Evolutionary conservation across 2,888 invertebrate genomes (phyloP), one percentile per base, ranked within the genome.

Genomic region (Epiblema foenella): DNA sequence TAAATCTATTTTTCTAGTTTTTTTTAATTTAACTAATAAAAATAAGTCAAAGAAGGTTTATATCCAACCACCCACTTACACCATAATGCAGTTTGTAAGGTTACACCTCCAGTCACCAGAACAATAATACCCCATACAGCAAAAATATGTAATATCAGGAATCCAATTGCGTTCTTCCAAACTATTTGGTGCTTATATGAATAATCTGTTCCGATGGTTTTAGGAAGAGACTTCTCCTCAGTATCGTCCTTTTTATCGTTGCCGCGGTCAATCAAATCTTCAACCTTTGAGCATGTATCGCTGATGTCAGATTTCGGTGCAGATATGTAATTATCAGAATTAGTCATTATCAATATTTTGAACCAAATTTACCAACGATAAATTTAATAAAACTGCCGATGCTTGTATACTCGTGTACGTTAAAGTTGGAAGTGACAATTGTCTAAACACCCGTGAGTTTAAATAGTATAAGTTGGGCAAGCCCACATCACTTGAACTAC

Each of bases 141-240:
- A 2, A 86, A 77, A 0, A 93, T 18, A 81, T 95, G 95, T 17
- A 95, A 78, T 1, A 93, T 69, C 1, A 95, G 73, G 80, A 95
- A 95, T 42, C 94, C 95, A 18, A 95, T 90, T 0, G 90, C 94
- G 82, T 95, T 95, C 75, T 85, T 89, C 95, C 95, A 95, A 2
- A 95, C 95, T 15, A 95, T 90, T 81, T 94, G 74, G 93, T 94
- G 89, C 89, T 82, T 86, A 69, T 83, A 88, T 0, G 81, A 77
- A 69, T 81, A 84, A 78, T 89, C 89, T 0, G 89, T 89, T 63
- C 87, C 88, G 49, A 89, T 84, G 24, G 73, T 72, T 76, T 82
- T 87, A 8, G 75, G 74, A 51, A 75, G 24, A 33, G 76, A 54
- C 52, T 73, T 73, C 4, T 64, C 57, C 46, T 66, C 42, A 10